phyloP scores from a whole-genome alignment of 2,797 vertebrate genomes.

The Helarctos malayanus region DNA sequence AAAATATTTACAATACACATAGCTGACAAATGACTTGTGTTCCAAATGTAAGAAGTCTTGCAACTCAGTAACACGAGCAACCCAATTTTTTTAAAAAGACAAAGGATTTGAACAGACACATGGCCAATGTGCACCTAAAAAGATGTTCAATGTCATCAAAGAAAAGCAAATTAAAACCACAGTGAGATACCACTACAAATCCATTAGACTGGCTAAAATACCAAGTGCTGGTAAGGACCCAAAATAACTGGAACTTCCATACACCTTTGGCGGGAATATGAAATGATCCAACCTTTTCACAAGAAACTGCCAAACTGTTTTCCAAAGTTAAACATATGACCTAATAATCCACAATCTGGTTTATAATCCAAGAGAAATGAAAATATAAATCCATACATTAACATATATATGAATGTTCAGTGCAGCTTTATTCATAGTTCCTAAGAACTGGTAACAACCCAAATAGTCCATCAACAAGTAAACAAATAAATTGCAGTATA shows the following conservation, averaged over 20 bases:
- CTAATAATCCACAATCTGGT: constrained; percentile 14
- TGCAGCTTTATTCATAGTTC: constrained; percentile 10
- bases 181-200: neutral
- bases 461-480: constrained; percentile 5
- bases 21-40: neutral
- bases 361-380: constrained; percentile 41
- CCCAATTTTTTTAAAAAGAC: constrained; percentile 43
- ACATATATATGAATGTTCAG: neutral
- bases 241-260: constrained; percentile 5
- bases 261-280: neutral
- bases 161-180: constrained; percentile 48
- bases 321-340: constrained; percentile 44
- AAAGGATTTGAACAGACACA: neutral
- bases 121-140: neutral
- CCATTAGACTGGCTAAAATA: neutral
- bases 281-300: neutral
- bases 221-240: neutral
- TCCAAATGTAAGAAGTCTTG: neutral
- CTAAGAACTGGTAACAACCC: constrained; percentile 30
- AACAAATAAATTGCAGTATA: neutral
- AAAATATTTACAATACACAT: neutral
- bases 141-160: neutral
- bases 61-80: neutral
- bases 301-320: constrained; percentile 17
- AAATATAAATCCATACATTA: neutral